Percentiles rank a stretch among this genome's conserved stretches.
phyloP scores from a whole-genome alignment of 2,888 invertebrate genomes.

The Erebia ligea region DNA sequence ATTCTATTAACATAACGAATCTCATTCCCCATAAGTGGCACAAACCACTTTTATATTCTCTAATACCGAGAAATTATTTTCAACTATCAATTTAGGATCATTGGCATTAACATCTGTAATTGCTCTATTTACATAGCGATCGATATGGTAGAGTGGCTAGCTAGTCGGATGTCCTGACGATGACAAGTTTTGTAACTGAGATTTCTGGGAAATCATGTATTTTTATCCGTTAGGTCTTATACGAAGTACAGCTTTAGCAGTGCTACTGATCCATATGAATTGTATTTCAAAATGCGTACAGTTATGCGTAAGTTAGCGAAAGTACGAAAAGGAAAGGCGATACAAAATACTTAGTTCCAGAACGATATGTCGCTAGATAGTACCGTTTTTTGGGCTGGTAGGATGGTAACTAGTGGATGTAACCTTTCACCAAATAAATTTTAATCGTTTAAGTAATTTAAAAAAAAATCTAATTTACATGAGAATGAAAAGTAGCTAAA shows the following conservation, averaged over 20 bases:
- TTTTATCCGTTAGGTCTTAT: too few relatives aligned
- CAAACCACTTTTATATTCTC: constrained; percentile 20
- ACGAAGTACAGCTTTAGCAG: too few relatives aligned
- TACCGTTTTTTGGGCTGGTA: neutral
- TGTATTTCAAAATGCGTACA: too few relatives aligned
- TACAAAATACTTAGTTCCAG: too few relatives aligned
- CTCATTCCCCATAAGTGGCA: constrained; percentile 5
- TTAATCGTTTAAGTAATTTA: neutral
- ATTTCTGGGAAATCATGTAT: too few relatives aligned
- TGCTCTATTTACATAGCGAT: constrained; percentile 15
- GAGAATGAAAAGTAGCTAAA: neutral
- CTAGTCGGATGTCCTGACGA: too few relatives aligned
- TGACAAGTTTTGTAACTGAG: too few relatives aligned
- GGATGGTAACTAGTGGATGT: neutral
- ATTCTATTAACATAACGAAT: constrained; percentile 14
- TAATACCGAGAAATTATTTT: constrained; percentile 7
- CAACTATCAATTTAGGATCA: constrained; percentile 29
- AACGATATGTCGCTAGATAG: too few relatives aligned
- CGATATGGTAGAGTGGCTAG: neutral
- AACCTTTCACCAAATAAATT: too few relatives aligned
- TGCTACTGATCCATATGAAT: too few relatives aligned
- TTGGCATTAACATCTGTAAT: constrained; percentile 33
- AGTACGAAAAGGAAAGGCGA: too few relatives aligned
- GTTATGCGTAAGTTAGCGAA: too few relatives aligned
- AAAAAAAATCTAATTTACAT: neutral